A percentile compares a stretch with the other conserved stretches of the same genome.
Evolutionary conservation across 2,113 vertebrate species (phyloP).

Genomic region (Triplophysa dalaica): DNA sequence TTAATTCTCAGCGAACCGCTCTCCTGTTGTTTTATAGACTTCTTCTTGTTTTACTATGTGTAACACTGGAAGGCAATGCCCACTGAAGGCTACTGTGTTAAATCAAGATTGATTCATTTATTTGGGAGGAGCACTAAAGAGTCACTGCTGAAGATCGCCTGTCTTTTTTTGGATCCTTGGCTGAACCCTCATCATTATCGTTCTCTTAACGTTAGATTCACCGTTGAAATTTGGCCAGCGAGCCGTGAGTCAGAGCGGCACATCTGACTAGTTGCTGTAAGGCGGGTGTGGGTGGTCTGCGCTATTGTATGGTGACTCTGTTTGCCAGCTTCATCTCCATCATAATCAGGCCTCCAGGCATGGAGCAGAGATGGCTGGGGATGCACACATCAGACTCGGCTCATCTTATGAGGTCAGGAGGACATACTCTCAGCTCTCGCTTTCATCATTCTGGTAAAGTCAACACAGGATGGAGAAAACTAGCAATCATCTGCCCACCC

Average conservation of each 20-base stretch:
- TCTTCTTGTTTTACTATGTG: constrained; percentile 20
- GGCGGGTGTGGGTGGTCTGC: constrained; percentile 13
- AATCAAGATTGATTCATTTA: constrained; percentile 34
- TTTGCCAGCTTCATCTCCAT: constrained; percentile 14
- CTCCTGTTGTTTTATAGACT: constrained; percentile 11
- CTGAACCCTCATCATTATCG: constrained; percentile 31
- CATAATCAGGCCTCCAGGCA: constrained; percentile 10
- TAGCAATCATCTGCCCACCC: background rate
- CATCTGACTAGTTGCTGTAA: constrained; percentile 6
- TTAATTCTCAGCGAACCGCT: no score
- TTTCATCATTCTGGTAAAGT: constrained; percentile 27
- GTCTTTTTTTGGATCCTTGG: constrained; percentile 39
- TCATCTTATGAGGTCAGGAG: background rate
- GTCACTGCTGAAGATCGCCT: constrained; percentile 13
- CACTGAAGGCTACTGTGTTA: constrained; percentile 23
- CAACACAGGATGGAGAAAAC: background rate
- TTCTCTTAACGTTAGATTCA: constrained; percentile 40
- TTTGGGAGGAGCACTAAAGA: constrained; percentile 25
- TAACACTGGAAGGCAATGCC: constrained; percentile 1
- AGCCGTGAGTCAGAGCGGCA: constrained; percentile 38
- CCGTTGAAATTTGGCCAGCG: constrained; percentile 20
- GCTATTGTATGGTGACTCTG: background rate
- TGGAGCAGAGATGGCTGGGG: constrained; percentile 4
- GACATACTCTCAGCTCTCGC: background rate
- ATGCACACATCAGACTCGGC: constrained; percentile 1